Percentiles rank a stretch among this genome's conserved stretches.
Conservation (phyloP, 2,113 vertebrate genomes). For the Corythoichthys intestinalis region DNA sequence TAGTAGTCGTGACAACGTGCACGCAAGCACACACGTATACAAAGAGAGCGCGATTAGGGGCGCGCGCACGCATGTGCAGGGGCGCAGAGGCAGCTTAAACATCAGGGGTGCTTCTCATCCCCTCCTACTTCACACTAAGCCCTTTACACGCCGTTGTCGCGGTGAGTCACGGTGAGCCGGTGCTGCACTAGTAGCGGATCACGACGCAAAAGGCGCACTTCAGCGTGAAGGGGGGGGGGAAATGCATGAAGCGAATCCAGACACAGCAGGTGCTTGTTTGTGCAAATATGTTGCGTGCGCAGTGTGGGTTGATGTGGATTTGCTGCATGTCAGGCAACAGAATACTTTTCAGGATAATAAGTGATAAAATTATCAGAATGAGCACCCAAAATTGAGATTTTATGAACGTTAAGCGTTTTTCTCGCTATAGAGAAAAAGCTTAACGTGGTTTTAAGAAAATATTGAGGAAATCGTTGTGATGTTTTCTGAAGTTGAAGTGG, state of each 20-base stretch:
- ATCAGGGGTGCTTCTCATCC: constrained; percentile 59
- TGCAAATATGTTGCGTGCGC: constrained; percentile 16
- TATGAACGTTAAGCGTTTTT: too few relatives aligned
- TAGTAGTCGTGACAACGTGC: constrained; percentile 56
- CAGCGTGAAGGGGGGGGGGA: constrained; percentile 2
- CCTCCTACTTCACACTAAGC: constrained; percentile 68
- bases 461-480: too few relatives aligned
- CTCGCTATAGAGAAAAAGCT: too few relatives aligned
- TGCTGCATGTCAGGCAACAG: constrained; percentile 18
- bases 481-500: too few relatives aligned
- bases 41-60: constrained; percentile 22
- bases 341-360: constrained; percentile 24
- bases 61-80: constrained; percentile 49
- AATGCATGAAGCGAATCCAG: constrained; percentile 10
- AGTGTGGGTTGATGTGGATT: constrained; percentile 28
- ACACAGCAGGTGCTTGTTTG: not conserved
- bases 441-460: too few relatives aligned
- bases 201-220: constrained; percentile 7
- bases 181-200: constrained; percentile 21
- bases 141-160: constrained; percentile 48
- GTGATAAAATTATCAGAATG: not conserved
- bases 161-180: constrained; percentile 59
- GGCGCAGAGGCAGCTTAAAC: constrained; percentile 59
- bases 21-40: constrained; percentile 11
- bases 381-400: too few relatives aligned